Percentiles rank a stretch among this genome's conserved stretches.
These are phyloP conservation scores for Cheilosia vulpina DNA, from an alignment of 2,888 invertebrate genomes.

Conservation along the genomic window DNA sequence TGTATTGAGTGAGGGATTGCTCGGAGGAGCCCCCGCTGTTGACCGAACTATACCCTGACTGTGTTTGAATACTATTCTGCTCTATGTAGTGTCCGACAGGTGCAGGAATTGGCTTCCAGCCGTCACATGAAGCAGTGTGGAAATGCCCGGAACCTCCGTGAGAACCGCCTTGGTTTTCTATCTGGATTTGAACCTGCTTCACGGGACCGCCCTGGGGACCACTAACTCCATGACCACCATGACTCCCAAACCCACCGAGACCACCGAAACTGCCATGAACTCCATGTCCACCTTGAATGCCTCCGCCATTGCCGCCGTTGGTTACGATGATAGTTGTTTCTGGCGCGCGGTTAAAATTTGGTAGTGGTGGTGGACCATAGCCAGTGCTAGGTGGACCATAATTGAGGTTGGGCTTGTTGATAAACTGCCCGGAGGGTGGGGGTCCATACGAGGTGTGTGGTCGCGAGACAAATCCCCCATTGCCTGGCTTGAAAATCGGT, in stretches of 20 bases:
- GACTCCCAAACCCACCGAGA: conserved; percentile 78
- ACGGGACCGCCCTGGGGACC: conserved; percentile 84
- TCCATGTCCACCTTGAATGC: conserved; percentile 37
- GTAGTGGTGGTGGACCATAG: conserved; percentile 79
- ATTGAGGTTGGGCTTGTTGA: conserved; percentile 75
- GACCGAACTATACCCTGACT: conserved; percentile 81
- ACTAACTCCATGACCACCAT: conserved; percentile 35
- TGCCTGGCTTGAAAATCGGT: conserved; percentile 78
- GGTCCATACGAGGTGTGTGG: conserved; percentile 80
- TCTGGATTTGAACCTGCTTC: conserved; percentile 84
- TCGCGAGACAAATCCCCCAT: conserved; percentile 79
- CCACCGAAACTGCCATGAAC: conserved; percentile 80
- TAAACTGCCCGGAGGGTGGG: conserved; percentile 77
- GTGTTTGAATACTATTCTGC: conserved; percentile 80
- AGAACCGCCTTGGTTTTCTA: conserved; percentile 80
- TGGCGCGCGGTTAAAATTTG: conserved; percentile 76
- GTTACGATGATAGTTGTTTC: conserved; percentile 79
- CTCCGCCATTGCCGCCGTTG: conserved; percentile 54
- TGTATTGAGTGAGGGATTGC: conserved; percentile 54
- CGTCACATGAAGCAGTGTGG: conserved; percentile 87
- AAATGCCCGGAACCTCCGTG: conserved; percentile 81
- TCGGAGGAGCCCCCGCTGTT: conserved; percentile 76
- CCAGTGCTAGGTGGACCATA: conserved; percentile 82
- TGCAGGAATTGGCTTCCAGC: conserved; percentile 94
- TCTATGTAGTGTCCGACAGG: conserved; percentile 83